Evolutionary conservation across 2,888 invertebrate genomes (phyloP).

Genomic region (Drosophila paracracens): DNA sequence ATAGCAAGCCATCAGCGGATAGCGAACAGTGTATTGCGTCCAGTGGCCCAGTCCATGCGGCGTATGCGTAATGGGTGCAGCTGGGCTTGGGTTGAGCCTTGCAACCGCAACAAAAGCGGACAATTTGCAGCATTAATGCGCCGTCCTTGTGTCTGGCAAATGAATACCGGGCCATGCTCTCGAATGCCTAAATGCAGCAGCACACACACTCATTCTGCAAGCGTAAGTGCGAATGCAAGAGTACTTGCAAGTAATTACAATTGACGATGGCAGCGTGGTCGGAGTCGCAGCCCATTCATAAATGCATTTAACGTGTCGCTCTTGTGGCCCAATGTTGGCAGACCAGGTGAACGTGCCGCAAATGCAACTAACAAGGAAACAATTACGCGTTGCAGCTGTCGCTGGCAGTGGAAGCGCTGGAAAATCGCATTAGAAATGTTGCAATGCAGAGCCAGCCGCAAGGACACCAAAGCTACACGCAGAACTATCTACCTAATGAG

Average conservation of each 20-base stretch:
- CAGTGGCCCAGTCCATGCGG: slow-evolving; percentile 29
- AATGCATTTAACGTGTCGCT: slow-evolving; percentile 80
- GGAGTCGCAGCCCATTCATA: slow-evolving; percentile 71
- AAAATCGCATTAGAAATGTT: slow-evolving; percentile 74
- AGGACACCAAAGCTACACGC: slow-evolving; percentile 51
- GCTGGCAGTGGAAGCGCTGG: slow-evolving; percentile 30
- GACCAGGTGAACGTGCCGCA: slow-evolving; percentile 72
- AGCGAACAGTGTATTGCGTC: not conserved
- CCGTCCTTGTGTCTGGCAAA: slow-evolving; percentile 51
- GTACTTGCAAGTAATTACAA: slow-evolving; percentile 77
- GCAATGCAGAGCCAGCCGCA: slow-evolving; percentile 48
- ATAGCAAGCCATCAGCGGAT: slow-evolving; percentile 55
- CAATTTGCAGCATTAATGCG: slow-evolving; percentile 78
- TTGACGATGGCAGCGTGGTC: slow-evolving; percentile 63
- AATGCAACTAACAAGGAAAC: slow-evolving; percentile 79
- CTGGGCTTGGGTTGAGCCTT: slow-evolving; percentile 34
- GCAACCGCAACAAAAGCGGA: slow-evolving; percentile 75
- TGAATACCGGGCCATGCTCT: slow-evolving; percentile 61
- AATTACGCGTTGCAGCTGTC: slow-evolving; percentile 77
- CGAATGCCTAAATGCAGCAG: slow-evolving; percentile 45
- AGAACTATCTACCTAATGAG: slow-evolving; percentile 75
- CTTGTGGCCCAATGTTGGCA: slow-evolving; percentile 26
- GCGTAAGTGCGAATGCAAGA: slow-evolving; percentile 13
- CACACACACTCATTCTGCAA: not conserved
- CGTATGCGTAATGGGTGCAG: slow-evolving; percentile 68